Evolutionary conservation across 2,888 invertebrate species (phyloP), one percentile per base, ranked within the genome.

Genomic region (Brachynemurus nebulosus): DNA sequence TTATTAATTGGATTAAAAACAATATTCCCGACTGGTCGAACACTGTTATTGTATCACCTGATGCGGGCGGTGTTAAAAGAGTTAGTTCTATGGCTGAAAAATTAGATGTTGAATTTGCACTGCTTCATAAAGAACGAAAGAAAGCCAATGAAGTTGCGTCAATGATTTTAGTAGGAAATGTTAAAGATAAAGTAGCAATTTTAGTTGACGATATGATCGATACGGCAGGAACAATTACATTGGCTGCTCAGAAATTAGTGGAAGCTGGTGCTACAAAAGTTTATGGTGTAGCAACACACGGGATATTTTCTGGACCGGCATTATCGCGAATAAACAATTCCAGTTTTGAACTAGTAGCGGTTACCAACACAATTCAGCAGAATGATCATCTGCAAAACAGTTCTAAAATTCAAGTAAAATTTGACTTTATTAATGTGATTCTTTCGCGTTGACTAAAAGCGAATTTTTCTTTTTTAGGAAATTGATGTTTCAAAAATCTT

Each of bases 401-500:
- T 54, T 77, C 83, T 7, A 93, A 84, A 68, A 80, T 89, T 54
- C 80, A 83, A 73, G 84, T 85, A 62, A 57, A 16, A 4, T 2
- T 27, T n/a, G n/a, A n/a, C n/a, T n/a, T n/a, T n/a, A n/a, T n/a
- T n/a, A n/a, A n/a, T n/a, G n/a, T n/a, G n/a, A n/a, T n/a, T n/a
- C n/a, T n/a, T n/a, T n/a, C n/a, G n/a, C n/a, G n/a, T 25, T 39
- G 16, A 21, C 9, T 20, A 23, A 40, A n/a, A 27, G 12, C 17
- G 14, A 21, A 5, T 39, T 20, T 12, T 55, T 51, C 54, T 51
- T 59, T 72, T 83, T 50, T 76, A 97, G 86, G 92, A 92, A 64
- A 96, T 98, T 66, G 97, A 98, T 67, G 93, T 98, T 21, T 97
- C 97, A 2, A 95, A 96, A 92, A 97, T 98, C 81, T 82, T 98